Evolutionary conservation across 2,113 vertebrate species (phyloP).

Genomic region (Thunnus thynnus): DNA sequence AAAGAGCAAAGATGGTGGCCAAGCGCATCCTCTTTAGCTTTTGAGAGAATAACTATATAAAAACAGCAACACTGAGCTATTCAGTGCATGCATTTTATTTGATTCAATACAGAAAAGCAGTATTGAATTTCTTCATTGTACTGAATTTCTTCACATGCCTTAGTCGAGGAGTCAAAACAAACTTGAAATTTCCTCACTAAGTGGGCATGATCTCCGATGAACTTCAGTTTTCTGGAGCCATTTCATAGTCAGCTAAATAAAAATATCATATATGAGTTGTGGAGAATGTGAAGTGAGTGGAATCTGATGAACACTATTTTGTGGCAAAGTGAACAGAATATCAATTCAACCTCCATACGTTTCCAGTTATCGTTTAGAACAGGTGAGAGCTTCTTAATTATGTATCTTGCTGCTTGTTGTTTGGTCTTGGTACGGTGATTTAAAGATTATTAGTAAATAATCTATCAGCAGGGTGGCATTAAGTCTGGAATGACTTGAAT

Average conservation of each 20-base stretch:
- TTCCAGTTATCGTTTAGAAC: slow-evolving; percentile 32
- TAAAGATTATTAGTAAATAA: slow-evolving; percentile 46
- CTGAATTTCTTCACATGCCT: too few species aligned
- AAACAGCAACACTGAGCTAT: slow-evolving; percentile 11
- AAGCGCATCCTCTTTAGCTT: neutral
- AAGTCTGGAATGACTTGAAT: slow-evolving; percentile 7
- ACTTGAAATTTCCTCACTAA: neutral
- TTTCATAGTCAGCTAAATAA: slow-evolving; percentile 30
- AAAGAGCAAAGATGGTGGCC: slow-evolving; percentile 27
- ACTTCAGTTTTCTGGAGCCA: slow-evolving; percentile 28
- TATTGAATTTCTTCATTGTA: too few species aligned
- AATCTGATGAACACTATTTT: slow-evolving; percentile 20
- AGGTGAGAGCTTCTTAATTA: slow-evolving; percentile 7
- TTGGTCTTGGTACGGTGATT: slow-evolving; percentile 17
- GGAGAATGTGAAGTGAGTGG: slow-evolving; percentile 20
- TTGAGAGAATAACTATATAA: slow-evolving; percentile 1
- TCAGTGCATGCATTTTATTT: neutral
- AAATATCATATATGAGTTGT: neutral
- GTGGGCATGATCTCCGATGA: slow-evolving; percentile 19
- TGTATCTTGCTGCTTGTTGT: slow-evolving; percentile 8
- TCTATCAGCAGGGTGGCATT: slow-evolving; percentile 34
- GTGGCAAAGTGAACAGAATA: slow-evolving; percentile 31
- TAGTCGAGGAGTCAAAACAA: too few species aligned
- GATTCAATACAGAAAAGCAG: neutral
- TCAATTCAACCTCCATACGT: slow-evolving; percentile 39